These are phyloP conservation scores for Cryptocephalus primarius DNA, from an alignment of 2,888 invertebrate species.

Conservation along the genomic window DNA sequence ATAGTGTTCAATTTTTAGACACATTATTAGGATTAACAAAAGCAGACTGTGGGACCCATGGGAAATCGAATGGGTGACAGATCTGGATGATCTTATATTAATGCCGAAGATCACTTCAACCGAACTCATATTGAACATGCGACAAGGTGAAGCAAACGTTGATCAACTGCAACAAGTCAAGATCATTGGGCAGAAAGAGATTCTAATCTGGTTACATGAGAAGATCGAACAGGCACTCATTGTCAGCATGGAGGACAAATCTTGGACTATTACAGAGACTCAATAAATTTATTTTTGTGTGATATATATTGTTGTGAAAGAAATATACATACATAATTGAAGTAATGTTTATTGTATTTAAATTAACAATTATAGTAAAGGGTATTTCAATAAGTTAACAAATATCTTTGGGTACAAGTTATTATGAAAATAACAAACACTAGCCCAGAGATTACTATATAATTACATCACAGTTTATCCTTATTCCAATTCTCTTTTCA, in stretches of 20 bases:
- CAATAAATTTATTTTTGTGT: slow-evolving; percentile 8
- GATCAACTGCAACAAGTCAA: slow-evolving; percentile 20
- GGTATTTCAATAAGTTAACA: too few relatives aligned
- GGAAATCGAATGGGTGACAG: slow-evolving; percentile 66
- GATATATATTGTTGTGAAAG: too few relatives aligned
- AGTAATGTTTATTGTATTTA: too few relatives aligned
- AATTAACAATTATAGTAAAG: too few relatives aligned
- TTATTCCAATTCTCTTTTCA: too few relatives aligned
- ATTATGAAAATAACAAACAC: too few relatives aligned
- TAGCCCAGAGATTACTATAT: too few relatives aligned
- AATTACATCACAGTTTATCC: too few relatives aligned
- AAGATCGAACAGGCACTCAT: slow-evolving; percentile 68
- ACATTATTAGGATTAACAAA: slow-evolving; percentile 61
- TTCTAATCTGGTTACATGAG: slow-evolving; percentile 58
- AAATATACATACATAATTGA: too few relatives aligned
- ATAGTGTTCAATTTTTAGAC: slow-evolving; percentile 39
- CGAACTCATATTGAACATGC: slow-evolving; percentile 57
- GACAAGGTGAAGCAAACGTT: slow-evolving; percentile 46
- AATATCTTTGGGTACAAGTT: too few relatives aligned
- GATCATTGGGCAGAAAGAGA: slow-evolving; percentile 51
- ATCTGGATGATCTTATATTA: slow-evolving; percentile 60
- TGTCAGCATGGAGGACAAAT: slow-evolving; percentile 61
- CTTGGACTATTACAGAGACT: slow-evolving; percentile 36
- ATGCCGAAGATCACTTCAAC: slow-evolving; percentile 43
- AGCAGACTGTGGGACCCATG: slow-evolving; percentile 59